phyloP scores from a whole-genome alignment of 2,797 vertebrate species.

The Periophthalmus magnuspinnatus region DNA sequence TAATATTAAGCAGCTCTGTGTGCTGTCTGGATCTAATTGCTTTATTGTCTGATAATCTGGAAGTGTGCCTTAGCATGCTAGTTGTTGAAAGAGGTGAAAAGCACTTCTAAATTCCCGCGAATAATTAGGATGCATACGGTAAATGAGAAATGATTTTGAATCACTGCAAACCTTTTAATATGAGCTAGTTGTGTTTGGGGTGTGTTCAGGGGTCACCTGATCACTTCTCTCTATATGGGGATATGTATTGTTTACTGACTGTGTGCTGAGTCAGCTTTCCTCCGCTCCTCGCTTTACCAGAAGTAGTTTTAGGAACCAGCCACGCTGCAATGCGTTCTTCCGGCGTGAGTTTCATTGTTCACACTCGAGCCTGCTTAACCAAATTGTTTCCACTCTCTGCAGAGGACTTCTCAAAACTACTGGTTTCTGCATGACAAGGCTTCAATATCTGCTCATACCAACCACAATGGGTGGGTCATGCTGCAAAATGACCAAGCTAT shows the following conservation, averaged over 20 bases:
- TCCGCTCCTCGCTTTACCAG: slow-evolving; percentile 60
- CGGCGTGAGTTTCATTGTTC: slow-evolving; percentile 51
- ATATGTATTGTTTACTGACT: slow-evolving; percentile 50
- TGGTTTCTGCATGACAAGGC: slow-evolving; percentile 7
- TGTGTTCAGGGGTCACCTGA: slow-evolving; percentile 17
- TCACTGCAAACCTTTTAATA: too few relatives aligned
- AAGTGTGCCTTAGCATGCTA: too few relatives aligned
- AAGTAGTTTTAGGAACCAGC: slow-evolving; percentile 65
- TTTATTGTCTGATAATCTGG: too few relatives aligned
- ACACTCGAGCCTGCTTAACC: slow-evolving; percentile 35
- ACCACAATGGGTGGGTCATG: neutral
- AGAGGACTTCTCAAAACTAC: slow-evolving; percentile 22
- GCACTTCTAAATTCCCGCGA: too few relatives aligned
- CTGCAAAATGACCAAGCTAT: neutral
- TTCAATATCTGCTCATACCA: neutral
- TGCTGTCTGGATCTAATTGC: too few relatives aligned
- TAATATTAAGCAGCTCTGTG: too few relatives aligned
- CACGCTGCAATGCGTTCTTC: slow-evolving; percentile 37
- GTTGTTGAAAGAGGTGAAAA: too few relatives aligned
- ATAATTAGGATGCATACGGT: too few relatives aligned
- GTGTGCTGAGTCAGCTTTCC: slow-evolving; percentile 60
- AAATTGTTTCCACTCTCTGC: slow-evolving; percentile 24
- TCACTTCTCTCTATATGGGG: slow-evolving; percentile 39
- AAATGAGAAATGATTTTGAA: too few relatives aligned
- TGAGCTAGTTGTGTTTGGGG: neutral